Evolutionary conservation across 2,797 vertebrate species (phyloP).

Genomic region (Ctenosaura bakeri): DNA sequence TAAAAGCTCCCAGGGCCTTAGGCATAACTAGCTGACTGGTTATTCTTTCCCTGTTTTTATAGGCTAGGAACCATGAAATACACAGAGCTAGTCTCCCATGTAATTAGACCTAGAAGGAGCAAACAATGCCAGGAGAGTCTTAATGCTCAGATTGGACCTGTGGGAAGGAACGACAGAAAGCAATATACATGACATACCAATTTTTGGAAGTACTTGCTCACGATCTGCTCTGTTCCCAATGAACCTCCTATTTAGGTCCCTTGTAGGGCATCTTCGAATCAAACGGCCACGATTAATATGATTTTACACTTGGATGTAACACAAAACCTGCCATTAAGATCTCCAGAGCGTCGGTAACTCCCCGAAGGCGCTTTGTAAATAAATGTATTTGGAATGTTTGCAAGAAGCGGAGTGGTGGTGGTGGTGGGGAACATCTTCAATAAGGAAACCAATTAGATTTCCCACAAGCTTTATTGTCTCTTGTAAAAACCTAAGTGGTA

Average conservation of each 20-base stretch:
- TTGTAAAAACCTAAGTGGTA: slow-evolving; percentile 51
- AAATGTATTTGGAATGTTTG: slow-evolving; percentile 38
- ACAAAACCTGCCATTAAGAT: slow-evolving; percentile 17
- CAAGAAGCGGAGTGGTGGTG: too few relatives aligned
- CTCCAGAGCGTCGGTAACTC: slow-evolving; percentile 26
- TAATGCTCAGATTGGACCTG: not conserved
- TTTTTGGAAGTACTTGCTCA: not conserved
- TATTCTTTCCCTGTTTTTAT: not conserved
- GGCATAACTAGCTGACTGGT: not conserved
- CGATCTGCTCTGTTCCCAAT: not conserved
- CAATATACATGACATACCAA: not conserved
- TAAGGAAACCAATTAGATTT: slow-evolving; percentile 47
- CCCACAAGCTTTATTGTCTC: slow-evolving; percentile 57
- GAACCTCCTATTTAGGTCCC: not conserved
- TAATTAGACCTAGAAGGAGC: not conserved
- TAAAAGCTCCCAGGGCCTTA: not conserved
- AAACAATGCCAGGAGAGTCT: not conserved
- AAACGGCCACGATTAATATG: slow-evolving; percentile 35
- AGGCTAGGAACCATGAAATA: not conserved
- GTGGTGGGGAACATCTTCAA: not conserved
- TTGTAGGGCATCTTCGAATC: not conserved
- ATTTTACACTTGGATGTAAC: slow-evolving; percentile 48
- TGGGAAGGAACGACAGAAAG: not conserved
- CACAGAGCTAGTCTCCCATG: not conserved
- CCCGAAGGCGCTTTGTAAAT: slow-evolving; percentile 40